Conservation (phyloP, 2,888 invertebrate species). For the Phymatocera aterrima region DNA sequence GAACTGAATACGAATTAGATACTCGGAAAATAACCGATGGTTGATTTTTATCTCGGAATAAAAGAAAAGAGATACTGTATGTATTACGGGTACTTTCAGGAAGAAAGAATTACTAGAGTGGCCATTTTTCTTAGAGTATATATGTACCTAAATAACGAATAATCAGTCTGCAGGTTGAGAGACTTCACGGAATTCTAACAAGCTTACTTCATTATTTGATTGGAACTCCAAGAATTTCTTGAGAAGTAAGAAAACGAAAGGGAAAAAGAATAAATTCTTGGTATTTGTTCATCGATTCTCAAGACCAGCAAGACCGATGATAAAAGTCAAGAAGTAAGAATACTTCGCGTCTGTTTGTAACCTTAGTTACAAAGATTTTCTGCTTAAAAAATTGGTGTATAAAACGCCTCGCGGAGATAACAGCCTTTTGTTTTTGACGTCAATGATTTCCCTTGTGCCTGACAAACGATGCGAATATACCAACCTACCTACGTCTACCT, state of each 20-base stretch:
- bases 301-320: neutral
- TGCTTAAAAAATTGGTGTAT: neutral
- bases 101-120: too few relatives aligned
- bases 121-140: neutral
- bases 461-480: conserved; percentile 32
- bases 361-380: neutral
- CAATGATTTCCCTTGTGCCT: conserved; percentile 37
- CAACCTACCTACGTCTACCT: too few relatives aligned
- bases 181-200: neutral
- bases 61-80: too few relatives aligned
- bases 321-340: neutral
- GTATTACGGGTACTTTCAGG: too few relatives aligned
- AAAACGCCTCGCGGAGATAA: neutral
- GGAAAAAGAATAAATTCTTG: neutral
- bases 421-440: conserved; percentile 15
- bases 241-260: neutral
- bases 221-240: neutral
- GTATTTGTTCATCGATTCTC: neutral
- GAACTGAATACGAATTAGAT: too few relatives aligned
- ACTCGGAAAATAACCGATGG: too few relatives aligned
- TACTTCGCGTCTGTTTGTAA: neutral
- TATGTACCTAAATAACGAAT: neutral
- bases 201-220: neutral
- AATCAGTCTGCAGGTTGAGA: neutral
- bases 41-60: too few relatives aligned